Evolutionary conservation across 2,113 vertebrate genomes (phyloP), one percentile per base, ranked within the genome.

Genomic region (Pithys albifrons): DNA sequence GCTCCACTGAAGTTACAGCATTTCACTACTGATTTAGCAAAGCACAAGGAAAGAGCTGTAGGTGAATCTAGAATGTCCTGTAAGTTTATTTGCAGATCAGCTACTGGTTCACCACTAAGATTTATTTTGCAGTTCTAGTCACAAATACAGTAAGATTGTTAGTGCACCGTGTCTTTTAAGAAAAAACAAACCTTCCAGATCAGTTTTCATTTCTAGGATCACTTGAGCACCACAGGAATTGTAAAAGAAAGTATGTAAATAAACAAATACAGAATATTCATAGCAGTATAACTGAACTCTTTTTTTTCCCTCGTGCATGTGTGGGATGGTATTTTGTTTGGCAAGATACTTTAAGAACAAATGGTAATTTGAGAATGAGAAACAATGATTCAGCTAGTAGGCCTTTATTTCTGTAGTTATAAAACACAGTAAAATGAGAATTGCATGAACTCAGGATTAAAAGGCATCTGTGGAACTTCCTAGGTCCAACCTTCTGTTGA

Each of bases 151-250:
- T 37, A 84, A 18, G n/a, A 91, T 90, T 97, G 48, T 89, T 93
- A 96, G 43, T 91, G 61, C 75, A 70, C 61, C 17, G 15, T 80
- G 59, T 86, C 15, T 92, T 85, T 22, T 14, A 12, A 72, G 41
- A 91, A 62, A 28, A 43, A 1, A 1, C 14, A 17, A 58, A 35
- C 33, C 13, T 77, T 85, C 31, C 49, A 65, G 82, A 78, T 64
- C 20, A 46, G 23, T 95, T 97, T 95, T 92, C 22, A n/a, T 85
- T 96, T 97, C 61, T 93, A 87, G 65, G 89, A 81, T 55, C 35
- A 74, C 73, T 48, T 77, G 19, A 94, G 41, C 51, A 52, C 55
- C 80, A 58, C 72, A 94, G 90, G 59, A 96, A n/a, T 8, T 66
- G 37, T 78, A 55, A 87, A 94, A 81, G 37, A 73, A 96, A 73